Evolutionary conservation across 2,888 invertebrate genomes (phyloP).

Genomic region (Drosophila dives): DNA sequence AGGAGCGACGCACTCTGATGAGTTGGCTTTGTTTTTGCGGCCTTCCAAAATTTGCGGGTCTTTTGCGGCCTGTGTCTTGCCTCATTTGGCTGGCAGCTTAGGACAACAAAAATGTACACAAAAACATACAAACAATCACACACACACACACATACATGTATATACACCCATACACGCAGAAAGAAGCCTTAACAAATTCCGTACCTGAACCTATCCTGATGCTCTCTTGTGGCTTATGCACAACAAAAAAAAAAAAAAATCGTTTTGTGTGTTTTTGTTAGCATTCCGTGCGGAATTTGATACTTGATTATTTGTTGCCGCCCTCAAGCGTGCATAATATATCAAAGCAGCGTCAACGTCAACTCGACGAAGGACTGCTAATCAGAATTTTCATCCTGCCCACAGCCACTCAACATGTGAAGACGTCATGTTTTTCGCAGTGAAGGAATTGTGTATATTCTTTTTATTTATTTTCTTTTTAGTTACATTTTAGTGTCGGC

Average conservation of each 20-base stretch:
- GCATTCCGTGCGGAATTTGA: slow-evolving; percentile 80
- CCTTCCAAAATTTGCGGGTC: slow-evolving; percentile 42
- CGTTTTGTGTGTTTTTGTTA: slow-evolving; percentile 69
- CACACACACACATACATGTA: slow-evolving; percentile 2
- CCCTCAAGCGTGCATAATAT: slow-evolving; percentile 81
- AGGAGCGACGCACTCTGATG: slow-evolving; percentile 37
- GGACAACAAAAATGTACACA: slow-evolving; percentile 20
- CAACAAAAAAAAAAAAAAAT: slow-evolving; percentile 58
- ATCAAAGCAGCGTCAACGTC: slow-evolving; percentile 79
- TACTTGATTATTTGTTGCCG: slow-evolving; percentile 80
- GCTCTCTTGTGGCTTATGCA: slow-evolving; percentile 51
- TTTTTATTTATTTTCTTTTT: slow-evolving; percentile 57
- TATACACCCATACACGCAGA: not conserved
- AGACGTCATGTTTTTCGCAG: slow-evolving; percentile 71
- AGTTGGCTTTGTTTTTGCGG: slow-evolving; percentile 58
- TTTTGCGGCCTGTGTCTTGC: slow-evolving; percentile 54
- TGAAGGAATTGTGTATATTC: slow-evolving; percentile 9
- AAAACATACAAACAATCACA: not conserved
- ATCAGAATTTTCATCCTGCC: slow-evolving; percentile 25
- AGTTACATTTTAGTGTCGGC: slow-evolving; percentile 79
- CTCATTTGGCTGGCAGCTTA: slow-evolving; percentile 76
- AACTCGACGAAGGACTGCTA: slow-evolving; percentile 43
- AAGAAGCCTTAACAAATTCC: slow-evolving; percentile 33
- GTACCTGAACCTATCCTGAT: slow-evolving; percentile 20
- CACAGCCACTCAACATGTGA: slow-evolving; percentile 61